Base-by-base conservation (phyloP, 2,797 vertebrate species). In the Lacerta bilineata region DNA sequence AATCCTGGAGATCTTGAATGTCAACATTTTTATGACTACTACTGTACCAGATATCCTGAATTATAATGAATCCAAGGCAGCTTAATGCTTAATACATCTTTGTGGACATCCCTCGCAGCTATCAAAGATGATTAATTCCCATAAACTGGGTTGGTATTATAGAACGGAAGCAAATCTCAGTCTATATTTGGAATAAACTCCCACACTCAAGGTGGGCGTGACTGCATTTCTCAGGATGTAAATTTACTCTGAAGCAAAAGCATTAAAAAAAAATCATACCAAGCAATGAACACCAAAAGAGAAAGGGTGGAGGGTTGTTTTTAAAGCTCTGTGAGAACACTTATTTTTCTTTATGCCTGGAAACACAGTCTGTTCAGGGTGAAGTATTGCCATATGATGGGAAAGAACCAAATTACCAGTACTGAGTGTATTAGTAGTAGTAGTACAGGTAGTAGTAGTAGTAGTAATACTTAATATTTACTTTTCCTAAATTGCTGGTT, bases 311-410 rank as follows among this genome's bases (percentile, higher is more conserved):
- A 91, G 78, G 87, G 86, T 89, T 0, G 68, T 89, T 88, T 92
- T 88, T 93, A 91, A 89, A 93, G 89, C 41, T 80, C 92, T 91
- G 88, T 91, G 92, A 94, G 71, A 85, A 89, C 5, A 87, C 80
- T 91, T 91, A 92, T 85, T 91, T 91, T 91, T 83, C 68, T 91
- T 83, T 85, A 74, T 61, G 92, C 79, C 89, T 92, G 87, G 29
- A 88, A 93, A 93, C 83, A 91, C 84, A 92, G 93, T 84, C 88
- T 86, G 89, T 66, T 92, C 2, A 89, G 83, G 39, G n/a, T 92
- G 86, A 8, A 17, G 76, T 89, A 92, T 86, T 87, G 25, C 91
- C 91, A 46, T 82, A 78, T 84, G 23, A 66, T 17, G 64, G 41
- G 25, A 39, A 80, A 66, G 39, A 80, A 64, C 0, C 33, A 68